Evolutionary conservation across 2,113 vertebrate genomes (phyloP), one percentile per base, ranked within the genome.

Genomic region (Pseudolaguvia tuberculata): DNA sequence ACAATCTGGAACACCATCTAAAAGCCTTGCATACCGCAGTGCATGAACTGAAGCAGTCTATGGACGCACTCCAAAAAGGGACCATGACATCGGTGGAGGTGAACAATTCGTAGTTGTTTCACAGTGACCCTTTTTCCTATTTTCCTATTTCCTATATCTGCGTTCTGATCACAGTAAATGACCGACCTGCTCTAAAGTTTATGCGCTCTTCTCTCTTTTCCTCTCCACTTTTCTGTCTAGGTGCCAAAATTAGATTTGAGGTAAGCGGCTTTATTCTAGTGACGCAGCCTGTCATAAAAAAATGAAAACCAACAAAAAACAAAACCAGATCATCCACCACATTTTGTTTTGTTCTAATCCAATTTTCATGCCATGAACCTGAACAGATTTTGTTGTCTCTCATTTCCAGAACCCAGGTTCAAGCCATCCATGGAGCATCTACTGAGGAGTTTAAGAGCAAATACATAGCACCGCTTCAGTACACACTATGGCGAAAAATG

Each of bases 401-500:
- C 7, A 27, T 55, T 63, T 25, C 25, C 82, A 91, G 89, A 47
- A 69, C 80, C 2, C 79, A 68, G 65, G 48, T 68, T 5, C 71
- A 6, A 1, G 65, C 90, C 12, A 80, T 84, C 57, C 68, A 20
- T 15, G 84, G 75, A 31, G 83, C 85, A 1, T 78, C 84, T 75
- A 83, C 93, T 21, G 80, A 91, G 62, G 70, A 25, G 14, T 89
- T 91, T 83, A 79, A 77, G 76, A 87, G 86, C 82, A 90, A 88
- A 83, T 87, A 70, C 79, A 75, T 86, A 0, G 90, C 89, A 27
- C 93, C 92, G 3, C 78, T 94, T 81, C 93, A 94, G 80, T 94
- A 93, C 87, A 90, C 89, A 62, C 81, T 91, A 72, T 94, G 93
- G 94, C 88, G 89, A 52, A 92, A 74, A 76, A 92, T 94, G 91